A percentile compares a stretch with the other conserved stretches of the same genome.
Conservation (phyloP, 2,113 vertebrate species). For the Prolemur simus region DNA sequence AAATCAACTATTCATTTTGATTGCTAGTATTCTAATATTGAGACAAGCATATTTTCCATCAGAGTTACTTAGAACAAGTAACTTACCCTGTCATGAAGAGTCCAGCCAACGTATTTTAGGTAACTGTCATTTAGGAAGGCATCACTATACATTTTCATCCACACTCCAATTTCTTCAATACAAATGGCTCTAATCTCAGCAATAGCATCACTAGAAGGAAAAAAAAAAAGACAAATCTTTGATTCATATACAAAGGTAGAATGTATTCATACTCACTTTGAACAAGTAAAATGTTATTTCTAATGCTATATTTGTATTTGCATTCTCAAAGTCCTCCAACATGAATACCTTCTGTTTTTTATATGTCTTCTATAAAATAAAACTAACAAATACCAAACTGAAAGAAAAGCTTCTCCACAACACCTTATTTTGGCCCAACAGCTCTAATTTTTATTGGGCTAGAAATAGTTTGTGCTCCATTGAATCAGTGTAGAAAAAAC, state of each 20-base stretch:
- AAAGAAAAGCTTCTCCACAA: not conserved
- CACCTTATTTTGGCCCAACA: not conserved
- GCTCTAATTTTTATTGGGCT: not conserved
- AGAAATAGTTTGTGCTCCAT: not conserved
- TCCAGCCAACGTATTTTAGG: conserved; percentile 99
- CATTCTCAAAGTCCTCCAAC: not conserved
- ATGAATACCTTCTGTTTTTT: not conserved
- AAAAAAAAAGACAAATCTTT: not conserved
- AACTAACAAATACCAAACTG: not conserved
- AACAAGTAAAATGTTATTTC: not conserved
- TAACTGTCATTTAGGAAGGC: conserved; percentile 99
- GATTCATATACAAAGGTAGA: conserved; percentile 41
- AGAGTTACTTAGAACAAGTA: not conserved
- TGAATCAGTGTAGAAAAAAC: not conserved
- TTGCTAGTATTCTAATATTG: not conserved
- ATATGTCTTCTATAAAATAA: not conserved
- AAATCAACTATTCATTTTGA: not conserved
- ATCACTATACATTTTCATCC: conserved; percentile 99
- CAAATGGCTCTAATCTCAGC: conserved; percentile 99
- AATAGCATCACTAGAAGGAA: conserved; percentile 91
- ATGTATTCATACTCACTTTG: not conserved
- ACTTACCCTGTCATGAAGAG: conserved; percentile 97
- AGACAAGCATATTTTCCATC: not conserved
- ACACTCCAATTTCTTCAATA: conserved; percentile 99
- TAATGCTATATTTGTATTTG: not conserved